These are phyloP conservation scores for Ginglymostoma cirratum DNA, from an alignment of 2,113 vertebrate species.

Conservation along the genomic window DNA sequence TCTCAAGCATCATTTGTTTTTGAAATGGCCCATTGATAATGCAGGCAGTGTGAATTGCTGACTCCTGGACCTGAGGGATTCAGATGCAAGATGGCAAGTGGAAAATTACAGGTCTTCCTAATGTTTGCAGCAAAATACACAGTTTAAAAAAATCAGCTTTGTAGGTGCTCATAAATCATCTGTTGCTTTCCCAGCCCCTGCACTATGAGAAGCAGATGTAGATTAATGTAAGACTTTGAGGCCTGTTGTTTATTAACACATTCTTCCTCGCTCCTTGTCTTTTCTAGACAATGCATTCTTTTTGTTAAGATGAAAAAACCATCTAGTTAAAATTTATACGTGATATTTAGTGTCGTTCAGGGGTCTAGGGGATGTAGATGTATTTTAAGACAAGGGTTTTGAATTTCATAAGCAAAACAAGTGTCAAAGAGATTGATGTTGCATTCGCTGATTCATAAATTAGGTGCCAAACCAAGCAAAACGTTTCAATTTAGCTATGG, in stretches of 20 bases:
- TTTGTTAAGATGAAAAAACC: not conserved
- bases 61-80: too few species aligned
- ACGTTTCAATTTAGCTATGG: not conserved
- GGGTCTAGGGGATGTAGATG: not conserved
- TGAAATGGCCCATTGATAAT: not conserved
- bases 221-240: not conserved
- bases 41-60: not conserved
- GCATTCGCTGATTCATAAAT: not conserved
- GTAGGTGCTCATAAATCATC: not conserved
- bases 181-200: not conserved
- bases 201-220: not conserved
- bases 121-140: not conserved
- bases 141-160: not conserved
- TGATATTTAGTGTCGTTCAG: not conserved
- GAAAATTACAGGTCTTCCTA: not conserved
- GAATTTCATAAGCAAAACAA: not conserved
- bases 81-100: not conserved
- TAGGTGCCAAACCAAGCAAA: slow-evolving; percentile 1
- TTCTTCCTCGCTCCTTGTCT: not conserved
- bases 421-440: slow-evolving; percentile 23
- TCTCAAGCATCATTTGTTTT: not conserved
- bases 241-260: too few species aligned
- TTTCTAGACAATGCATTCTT: not conserved
- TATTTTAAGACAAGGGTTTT: not conserved
- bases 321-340: not conserved